These are phyloP conservation scores for Glossosoma conforme DNA, from an alignment of 1,140 invertebrate genomes.

Conservation along the genomic window DNA sequence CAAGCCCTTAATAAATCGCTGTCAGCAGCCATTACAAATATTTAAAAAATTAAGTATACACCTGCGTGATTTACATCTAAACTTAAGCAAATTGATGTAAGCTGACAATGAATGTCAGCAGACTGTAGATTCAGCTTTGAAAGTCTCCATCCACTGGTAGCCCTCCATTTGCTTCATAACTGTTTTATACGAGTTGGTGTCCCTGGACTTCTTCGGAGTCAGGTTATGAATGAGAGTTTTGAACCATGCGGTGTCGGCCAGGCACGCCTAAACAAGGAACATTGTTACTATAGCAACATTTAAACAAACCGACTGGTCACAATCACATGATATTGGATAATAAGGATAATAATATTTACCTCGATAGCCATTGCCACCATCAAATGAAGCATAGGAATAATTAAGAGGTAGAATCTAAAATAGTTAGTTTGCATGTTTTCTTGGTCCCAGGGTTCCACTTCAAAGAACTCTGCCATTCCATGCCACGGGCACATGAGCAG, in stretches of 20 bases:
- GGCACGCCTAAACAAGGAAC: conserved; percentile 22
- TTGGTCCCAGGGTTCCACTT: conserved; percentile 36
- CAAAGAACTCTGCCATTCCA: conserved; percentile 41
- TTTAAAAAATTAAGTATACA: conserved; percentile 5
- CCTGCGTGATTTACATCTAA: neutral
- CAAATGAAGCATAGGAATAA: conserved; percentile 43
- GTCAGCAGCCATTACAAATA: conserved; percentile 5
- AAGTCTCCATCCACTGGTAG: conserved; percentile 27
- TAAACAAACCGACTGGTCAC: conserved; percentile 8
- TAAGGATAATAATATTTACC: conserved; percentile 36
- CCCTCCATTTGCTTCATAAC: conserved; percentile 30
- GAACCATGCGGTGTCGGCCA: conserved; percentile 27
- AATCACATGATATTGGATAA: no score
- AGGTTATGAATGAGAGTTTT: conserved; percentile 23
- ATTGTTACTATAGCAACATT: no score
- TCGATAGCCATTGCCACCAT: conserved; percentile 43
- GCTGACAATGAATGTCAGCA: conserved; percentile 31
- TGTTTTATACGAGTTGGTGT: conserved; percentile 23
- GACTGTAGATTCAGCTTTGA: conserved; percentile 20
- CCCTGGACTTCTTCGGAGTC: conserved; percentile 19
- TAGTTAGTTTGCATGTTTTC: conserved; percentile 34
- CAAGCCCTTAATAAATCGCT: neutral
- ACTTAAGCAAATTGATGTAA: conserved; percentile 8
- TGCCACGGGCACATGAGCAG: conserved; percentile 42
- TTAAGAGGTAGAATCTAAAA: conserved; percentile 43